Conservation (phyloP, 2,888 invertebrate species). For the Tholera decimalis region DNA sequence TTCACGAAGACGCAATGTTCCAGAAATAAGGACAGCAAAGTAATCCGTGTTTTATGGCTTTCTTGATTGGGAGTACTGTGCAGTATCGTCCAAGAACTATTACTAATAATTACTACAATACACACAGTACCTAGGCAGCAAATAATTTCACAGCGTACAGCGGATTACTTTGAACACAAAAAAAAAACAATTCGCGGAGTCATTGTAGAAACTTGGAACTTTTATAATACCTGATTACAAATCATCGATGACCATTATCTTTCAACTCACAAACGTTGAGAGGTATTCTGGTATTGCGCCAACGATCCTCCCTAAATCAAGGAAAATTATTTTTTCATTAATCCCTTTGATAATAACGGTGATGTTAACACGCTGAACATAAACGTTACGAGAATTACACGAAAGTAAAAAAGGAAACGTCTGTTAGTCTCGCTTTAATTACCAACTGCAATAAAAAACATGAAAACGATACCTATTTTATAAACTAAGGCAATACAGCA, state of each 20-base stretch:
- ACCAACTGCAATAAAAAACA: constrained; percentile 32
- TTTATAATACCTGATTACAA: constrained; percentile 65
- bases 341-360: constrained; percentile 7
- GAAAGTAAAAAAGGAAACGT: constrained; percentile 25
- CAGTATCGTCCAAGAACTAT: background rate
- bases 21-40: constrained; percentile 60
- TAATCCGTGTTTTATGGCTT: constrained; percentile 38
- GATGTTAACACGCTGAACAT: constrained; percentile 10
- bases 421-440: constrained; percentile 45
- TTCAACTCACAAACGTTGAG: constrained; percentile 75
- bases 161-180: constrained; percentile 42
- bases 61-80: background rate
- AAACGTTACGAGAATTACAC: constrained; percentile 14
- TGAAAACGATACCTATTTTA: constrained; percentile 28
- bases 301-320: constrained; percentile 87
- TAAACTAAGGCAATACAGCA: constrained; percentile 7
- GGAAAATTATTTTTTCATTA: constrained; percentile 63
- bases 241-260: constrained; percentile 72
- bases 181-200: constrained; percentile 63
- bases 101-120: background rate
- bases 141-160: background rate
- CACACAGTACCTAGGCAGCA: background rate
- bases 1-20: constrained; percentile 89
- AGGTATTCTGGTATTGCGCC: constrained; percentile 86
- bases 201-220: constrained; percentile 42